Conservation (phyloP, 2,797 vertebrate genomes). For the Clamator glandarius region DNA sequence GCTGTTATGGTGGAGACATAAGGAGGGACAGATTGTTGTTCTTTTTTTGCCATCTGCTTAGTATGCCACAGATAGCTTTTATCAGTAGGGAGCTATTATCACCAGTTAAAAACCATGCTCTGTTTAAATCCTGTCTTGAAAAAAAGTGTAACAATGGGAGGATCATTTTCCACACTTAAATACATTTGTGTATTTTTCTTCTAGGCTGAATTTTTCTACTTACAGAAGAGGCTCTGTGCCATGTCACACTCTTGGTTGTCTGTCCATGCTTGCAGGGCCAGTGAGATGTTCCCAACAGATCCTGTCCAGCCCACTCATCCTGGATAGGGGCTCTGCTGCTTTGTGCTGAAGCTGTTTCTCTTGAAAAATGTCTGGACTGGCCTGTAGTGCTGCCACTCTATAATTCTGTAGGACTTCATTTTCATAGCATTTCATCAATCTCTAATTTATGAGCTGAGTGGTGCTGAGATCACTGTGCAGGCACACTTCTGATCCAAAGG, state of each 20-base stretch:
- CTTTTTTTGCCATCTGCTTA: conserved; percentile 4
- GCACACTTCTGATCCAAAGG: not conserved
- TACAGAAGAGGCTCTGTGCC: not conserved
- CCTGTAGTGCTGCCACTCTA: not conserved
- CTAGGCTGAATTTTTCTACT: not conserved
- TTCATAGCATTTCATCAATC: not conserved
- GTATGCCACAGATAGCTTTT: not conserved
- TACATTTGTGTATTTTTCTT: not conserved
- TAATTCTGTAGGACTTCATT: not conserved
- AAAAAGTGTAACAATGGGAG: not conserved
- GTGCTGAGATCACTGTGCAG: not conserved
- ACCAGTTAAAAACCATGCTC: not conserved
- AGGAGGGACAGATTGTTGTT: conserved; percentile 14
- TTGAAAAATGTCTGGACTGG: not conserved
- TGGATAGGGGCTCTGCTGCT: not conserved
- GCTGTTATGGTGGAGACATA: not conserved
- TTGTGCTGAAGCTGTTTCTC: not conserved
- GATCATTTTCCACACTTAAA: not conserved
- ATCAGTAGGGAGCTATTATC: conserved; percentile 8
- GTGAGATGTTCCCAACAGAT: not conserved
- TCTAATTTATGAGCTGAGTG: not conserved
- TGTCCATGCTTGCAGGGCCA: not conserved
- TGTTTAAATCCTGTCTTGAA: not conserved
- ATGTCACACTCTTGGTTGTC: not conserved
- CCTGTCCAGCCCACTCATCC: not conserved